These are phyloP conservation scores for Luffia ferchaultella DNA, from an alignment of 2,888 invertebrate genomes.

Conservation along the genomic window DNA sequence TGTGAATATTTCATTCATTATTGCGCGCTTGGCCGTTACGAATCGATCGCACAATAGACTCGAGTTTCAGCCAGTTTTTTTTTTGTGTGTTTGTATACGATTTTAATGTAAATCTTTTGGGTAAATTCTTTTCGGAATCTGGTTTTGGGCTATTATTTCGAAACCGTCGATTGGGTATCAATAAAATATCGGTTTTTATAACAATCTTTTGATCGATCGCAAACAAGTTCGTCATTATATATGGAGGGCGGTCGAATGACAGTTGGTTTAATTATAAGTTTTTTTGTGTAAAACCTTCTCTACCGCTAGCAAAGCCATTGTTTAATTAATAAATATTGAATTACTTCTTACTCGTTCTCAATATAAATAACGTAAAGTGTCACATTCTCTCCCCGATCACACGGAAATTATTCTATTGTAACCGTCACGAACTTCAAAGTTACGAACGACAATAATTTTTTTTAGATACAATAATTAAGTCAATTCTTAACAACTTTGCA, in stretches of 20 bases:
- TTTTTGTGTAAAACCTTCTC: conserved; percentile 17
- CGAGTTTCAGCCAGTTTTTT: conserved; percentile 48
- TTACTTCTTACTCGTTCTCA: neutral
- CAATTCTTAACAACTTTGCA: conserved; percentile 3
- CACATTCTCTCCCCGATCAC: neutral
- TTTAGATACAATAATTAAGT: neutral
- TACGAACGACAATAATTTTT: neutral
- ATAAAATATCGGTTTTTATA: conserved; percentile 43
- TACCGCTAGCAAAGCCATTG: neutral
- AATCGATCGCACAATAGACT: conserved; percentile 60
- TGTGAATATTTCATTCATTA: conserved; percentile 64
- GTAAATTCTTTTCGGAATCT: conserved; percentile 49
- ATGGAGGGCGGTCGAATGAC: conserved; percentile 21
- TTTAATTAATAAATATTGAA: neutral
- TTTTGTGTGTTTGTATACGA: conserved; percentile 40
- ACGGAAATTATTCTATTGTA: neutral
- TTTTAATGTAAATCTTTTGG: conserved; percentile 56
- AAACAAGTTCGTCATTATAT: conserved; percentile 56
- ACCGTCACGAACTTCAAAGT: neutral
- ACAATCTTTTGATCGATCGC: conserved; percentile 64
- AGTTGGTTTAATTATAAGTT: conserved; percentile 30
- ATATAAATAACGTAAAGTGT: neutral
- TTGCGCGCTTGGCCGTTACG: conserved; percentile 61
- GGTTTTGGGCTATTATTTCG: conserved; percentile 39
- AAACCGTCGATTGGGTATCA: conserved; percentile 45